Evolutionary conservation across 2,797 vertebrate species (phyloP), one percentile per base, ranked within the genome.

Genomic region (Chelon labrosus): DNA sequence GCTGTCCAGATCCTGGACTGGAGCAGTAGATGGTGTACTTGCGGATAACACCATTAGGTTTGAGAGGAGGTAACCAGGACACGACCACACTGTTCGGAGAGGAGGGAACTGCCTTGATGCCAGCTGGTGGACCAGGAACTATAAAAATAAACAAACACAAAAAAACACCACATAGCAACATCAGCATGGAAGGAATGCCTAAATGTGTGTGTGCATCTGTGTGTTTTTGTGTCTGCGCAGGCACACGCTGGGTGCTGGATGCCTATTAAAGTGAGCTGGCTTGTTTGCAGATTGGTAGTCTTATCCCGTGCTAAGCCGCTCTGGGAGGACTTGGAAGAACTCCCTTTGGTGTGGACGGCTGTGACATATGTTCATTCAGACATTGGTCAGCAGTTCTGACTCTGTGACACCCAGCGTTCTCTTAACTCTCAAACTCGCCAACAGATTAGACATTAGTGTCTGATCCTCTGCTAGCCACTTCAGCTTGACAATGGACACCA

Each of bases 1-100:
- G 98, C 89, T 99, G 98, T 47, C 97, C 96, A 7, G 97, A 98
- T 53, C 97, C 97, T 0, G 97, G 98, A 88, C 97, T 98, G 90
- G 97, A 99, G 93, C 97, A 99, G 95, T 99, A 99, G 93, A 99
- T 99, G 92, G 97, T 99, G 93, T 99, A 99, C 80, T 99, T 99
- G 77, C 97, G 95, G 88, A 99, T 99, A 73, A 99, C 96, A 65
- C 98, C 98, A 0, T 99, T 99, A 73, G 98, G 98, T 77, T 99
- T 99, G 71, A 95, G 90, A 0, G 98, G 98, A 0, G 98, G 97
- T 27, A 99, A 94, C 98, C 98, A 99, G 73, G 98, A 99, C 71
- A 99, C 98, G 0, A 99, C 97, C 86, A 99, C 98, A 4, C 97
- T 99, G 83, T 91, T 97, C 46, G 97, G 92, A 1, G 98, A 99